Conservation (phyloP, 1,140 invertebrate species). For the Sitodiplosis mosellana region DNA sequence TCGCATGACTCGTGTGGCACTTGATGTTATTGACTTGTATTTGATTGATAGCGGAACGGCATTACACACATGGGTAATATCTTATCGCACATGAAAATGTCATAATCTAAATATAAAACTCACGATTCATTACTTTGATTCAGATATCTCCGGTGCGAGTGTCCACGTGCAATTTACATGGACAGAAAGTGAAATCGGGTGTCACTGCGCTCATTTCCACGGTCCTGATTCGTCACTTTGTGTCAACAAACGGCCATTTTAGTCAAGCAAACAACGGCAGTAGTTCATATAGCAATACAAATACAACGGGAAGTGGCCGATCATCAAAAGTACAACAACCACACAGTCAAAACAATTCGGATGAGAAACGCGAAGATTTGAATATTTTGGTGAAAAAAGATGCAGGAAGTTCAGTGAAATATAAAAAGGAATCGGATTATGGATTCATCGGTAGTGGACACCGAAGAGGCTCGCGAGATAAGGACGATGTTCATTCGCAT, state of each 20-base stretch:
- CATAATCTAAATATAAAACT: background rate
- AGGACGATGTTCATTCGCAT: conserved; percentile 3
- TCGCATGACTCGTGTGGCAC: conserved; percentile 71
- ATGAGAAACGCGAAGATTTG: conserved; percentile 7
- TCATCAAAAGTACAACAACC: conserved; percentile 25
- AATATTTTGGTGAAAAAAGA: conserved; percentile 4
- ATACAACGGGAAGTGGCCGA: conserved; percentile 34
- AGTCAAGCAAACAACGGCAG: conserved; percentile 2
- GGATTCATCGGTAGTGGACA: background rate
- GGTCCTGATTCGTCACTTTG: conserved; percentile 51
- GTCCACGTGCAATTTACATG: conserved; percentile 86
- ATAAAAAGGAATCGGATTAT: conserved; percentile 2
- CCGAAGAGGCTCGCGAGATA: conserved; percentile 2
- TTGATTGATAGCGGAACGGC: conserved; percentile 76
- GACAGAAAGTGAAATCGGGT: conserved; percentile 72
- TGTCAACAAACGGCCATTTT: conserved; percentile 29
- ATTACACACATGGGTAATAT: conserved; percentile 65
- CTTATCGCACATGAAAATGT: no score
- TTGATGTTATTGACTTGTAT: conserved; percentile 84
- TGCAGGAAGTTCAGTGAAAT: conserved; percentile 13
- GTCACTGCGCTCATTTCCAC: conserved; percentile 74
- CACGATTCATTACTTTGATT: conserved; percentile 1
- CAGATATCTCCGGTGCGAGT: conserved; percentile 68
- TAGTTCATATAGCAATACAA: conserved; percentile 30
- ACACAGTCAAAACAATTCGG: conserved; percentile 14